These are phyloP conservation scores for Podarcis lilfordi DNA, from an alignment of 2,797 vertebrate species.

Conservation along the genomic window DNA sequence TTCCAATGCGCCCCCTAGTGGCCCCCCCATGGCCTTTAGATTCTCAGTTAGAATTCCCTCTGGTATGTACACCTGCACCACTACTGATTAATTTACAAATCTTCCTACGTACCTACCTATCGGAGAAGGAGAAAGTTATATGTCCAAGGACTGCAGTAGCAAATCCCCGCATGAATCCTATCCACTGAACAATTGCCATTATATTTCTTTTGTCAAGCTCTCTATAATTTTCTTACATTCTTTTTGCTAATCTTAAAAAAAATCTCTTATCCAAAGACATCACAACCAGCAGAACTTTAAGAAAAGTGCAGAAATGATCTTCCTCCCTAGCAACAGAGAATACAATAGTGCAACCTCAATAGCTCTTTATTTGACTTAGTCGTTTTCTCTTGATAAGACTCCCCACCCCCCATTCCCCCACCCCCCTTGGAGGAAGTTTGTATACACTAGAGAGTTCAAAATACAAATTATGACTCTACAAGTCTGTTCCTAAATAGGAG, in stretches of 20 bases:
- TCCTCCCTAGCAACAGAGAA: constrained; percentile 64
- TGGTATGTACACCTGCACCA: no score
- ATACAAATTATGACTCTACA: constrained; percentile 51
- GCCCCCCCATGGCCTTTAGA: no score
- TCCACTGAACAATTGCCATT: neutral
- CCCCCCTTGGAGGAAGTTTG: constrained; percentile 56
- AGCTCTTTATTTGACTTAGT: constrained; percentile 58
- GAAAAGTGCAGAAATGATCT: constrained; percentile 37
- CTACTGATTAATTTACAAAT: no score
- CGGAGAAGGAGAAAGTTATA: neutral
- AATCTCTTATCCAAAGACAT: constrained; percentile 35
- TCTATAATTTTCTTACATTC: neutral
- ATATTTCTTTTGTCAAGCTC: neutral
- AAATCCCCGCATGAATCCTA: neutral
- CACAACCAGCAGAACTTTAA: constrained; percentile 27
- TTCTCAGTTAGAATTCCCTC: no score
- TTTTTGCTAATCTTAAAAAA: neutral
- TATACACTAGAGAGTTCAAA: constrained; percentile 47
- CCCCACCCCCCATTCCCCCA: neutral
- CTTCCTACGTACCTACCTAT: no score
- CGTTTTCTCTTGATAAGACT: constrained; percentile 53
- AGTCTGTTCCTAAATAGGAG: constrained; percentile 41
- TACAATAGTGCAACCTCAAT: constrained; percentile 49
- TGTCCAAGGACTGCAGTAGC: neutral
- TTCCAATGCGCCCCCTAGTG: no score